phyloP scores from a whole-genome alignment of 1,140 invertebrate genomes.

The Cydia pomonella region DNA sequence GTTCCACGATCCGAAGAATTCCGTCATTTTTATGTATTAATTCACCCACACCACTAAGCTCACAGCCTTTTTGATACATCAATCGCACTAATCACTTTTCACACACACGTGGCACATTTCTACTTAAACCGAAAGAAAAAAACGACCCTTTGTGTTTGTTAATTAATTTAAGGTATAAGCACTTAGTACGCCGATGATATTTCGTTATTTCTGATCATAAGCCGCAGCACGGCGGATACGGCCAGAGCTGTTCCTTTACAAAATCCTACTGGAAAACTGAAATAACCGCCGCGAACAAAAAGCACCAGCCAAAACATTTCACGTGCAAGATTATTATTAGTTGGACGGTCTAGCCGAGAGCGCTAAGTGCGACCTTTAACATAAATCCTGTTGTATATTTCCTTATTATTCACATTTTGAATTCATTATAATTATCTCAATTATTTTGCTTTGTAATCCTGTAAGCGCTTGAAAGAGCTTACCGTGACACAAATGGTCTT shows the following conservation, averaged over 20 bases:
- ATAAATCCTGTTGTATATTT: slow-evolving; percentile 59
- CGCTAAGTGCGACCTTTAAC: slow-evolving; percentile 67
- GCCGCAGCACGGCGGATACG: slow-evolving; percentile 61
- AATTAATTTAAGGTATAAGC: background rate
- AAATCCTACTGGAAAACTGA: slow-evolving; percentile 80
- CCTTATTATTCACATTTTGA: slow-evolving; percentile 38
- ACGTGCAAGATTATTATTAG: slow-evolving; percentile 79
- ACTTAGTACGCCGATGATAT: slow-evolving; percentile 18
- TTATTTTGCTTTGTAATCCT: slow-evolving; percentile 43
- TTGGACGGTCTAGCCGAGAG: slow-evolving; percentile 78
- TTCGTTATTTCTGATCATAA: slow-evolving; percentile 28
- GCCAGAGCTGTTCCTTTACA: slow-evolving; percentile 71
- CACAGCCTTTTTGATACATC: slow-evolving; percentile 58
- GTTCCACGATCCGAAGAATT: slow-evolving; percentile 71
- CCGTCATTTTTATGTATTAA: slow-evolving; percentile 60
- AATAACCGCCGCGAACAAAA: slow-evolving; percentile 79
- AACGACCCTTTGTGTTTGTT: background rate
- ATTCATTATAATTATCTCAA: slow-evolving; percentile 33
- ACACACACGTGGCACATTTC: slow-evolving; percentile 7
- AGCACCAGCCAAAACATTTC: slow-evolving; percentile 80
- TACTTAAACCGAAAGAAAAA: background rate
- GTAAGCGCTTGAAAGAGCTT: slow-evolving; percentile 38
- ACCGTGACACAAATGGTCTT: slow-evolving; percentile 52
- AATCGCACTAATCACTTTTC: slow-evolving; percentile 49
- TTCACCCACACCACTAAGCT: slow-evolving; percentile 57